Conservation (phyloP, 1,140 invertebrate species). For the Heliconius hermathena region DNA sequence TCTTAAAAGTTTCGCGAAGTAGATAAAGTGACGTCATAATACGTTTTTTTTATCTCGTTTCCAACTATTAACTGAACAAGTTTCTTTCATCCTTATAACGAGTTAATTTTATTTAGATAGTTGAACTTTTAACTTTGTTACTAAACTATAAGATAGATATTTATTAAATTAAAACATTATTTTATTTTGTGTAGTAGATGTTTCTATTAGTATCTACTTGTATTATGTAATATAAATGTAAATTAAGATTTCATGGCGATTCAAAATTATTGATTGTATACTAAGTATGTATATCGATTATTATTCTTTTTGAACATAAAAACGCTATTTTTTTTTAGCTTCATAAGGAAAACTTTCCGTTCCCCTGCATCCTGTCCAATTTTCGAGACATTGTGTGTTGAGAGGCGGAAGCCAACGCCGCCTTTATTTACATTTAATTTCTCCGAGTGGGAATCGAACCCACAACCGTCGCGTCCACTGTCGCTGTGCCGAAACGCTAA, state of each 20-base stretch:
- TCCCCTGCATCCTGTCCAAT: too few relatives aligned
- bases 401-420: too few relatives aligned
- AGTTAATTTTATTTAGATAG: neutral
- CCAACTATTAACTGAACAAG: neutral
- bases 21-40: neutral
- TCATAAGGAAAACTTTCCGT: too few relatives aligned
- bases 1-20: slow-evolving; percentile 4
- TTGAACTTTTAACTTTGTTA: slow-evolving; percentile 8
- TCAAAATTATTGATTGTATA: neutral
- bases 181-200: neutral
- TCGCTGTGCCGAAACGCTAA: too few relatives aligned
- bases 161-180: neutral
- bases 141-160: neutral
- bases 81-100: slow-evolving; percentile 15
- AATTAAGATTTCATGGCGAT: neutral
- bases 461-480: too few relatives aligned
- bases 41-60: neutral
- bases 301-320: too few relatives aligned
- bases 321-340: too few relatives aligned
- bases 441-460: too few relatives aligned
- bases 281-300: too few relatives aligned
- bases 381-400: too few relatives aligned
- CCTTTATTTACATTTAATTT: too few relatives aligned
- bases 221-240: neutral
- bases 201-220: neutral